Evolutionary conservation across 2,888 invertebrate genomes (phyloP), one percentile per base, ranked within the genome.

Genomic region (Epinotia bilunana): DNA sequence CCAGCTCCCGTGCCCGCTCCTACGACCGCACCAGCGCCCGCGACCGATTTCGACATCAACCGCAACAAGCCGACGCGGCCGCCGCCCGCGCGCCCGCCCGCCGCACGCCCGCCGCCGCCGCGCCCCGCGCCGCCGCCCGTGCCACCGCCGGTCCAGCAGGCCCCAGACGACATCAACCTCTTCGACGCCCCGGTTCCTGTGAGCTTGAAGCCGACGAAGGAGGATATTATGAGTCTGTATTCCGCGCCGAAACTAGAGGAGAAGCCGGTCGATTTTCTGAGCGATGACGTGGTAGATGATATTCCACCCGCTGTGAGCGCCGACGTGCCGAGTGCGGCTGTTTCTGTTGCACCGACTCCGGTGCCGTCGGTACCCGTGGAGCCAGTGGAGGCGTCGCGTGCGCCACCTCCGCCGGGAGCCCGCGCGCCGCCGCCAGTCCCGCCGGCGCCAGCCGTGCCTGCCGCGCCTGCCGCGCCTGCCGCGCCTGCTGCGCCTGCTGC

Each of bases 171-270:
- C 49, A 94, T 95, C 6, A 95, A 95, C 80, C 86, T 95, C 2
- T 95, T 95, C 75, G 95, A 95, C 67, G 95, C 95, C 23, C 95
- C 95, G 0, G 92, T 90, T 69, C 95, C 95, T 2, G 89, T 91
- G 33, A 85, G 89, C 4, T 77, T 87, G 0, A 93, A 93, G 78
- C 95, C 95, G 58, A 93, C 95, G 7, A 95, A 95, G 77, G 95
- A 95, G 84, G 95, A 93, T 64, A 95, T 95, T 71, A 83, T 95
- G 55, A 95, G 95, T 83, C 86, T 95, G 62, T 95, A 95, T 78
- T 89, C 94, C 0, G 88, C 88, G 3, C 94, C 94, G 1, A 91
- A 89, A 79, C 87, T 88, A 79, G 91, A 82, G 74, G 87, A 88
- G 77, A 91, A 87, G 74, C 95, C 94, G 78, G 91, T 93, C 6